Percentiles rank a stretch among this genome's conserved stretches.
phyloP scores from a whole-genome alignment of 2,888 invertebrate species.

The Masnerella sp. region DNA sequence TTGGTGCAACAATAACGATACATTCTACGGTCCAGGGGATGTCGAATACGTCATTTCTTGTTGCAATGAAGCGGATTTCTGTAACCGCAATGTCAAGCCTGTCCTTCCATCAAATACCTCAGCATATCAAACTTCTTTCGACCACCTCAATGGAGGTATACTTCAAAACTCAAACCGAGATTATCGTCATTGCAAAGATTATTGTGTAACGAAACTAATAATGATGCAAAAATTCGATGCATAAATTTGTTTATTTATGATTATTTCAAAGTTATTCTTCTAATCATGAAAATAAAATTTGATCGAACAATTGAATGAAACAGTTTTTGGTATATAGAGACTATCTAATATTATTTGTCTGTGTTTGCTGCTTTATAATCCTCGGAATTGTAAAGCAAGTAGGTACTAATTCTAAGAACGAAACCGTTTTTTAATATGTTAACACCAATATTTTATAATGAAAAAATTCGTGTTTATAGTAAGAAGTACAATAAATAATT shows the following conservation, averaged over 20 bases:
- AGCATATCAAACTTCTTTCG: conserved; percentile 68
- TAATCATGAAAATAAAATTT: too few relatives aligned
- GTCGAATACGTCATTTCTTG: conserved; percentile 87
- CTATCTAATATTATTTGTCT: conserved; percentile 20
- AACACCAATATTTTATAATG: too few relatives aligned
- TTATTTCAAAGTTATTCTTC: conserved; percentile 1
- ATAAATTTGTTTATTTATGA: not conserved
- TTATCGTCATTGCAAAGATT: conserved; percentile 49
- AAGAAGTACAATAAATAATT: too few relatives aligned
- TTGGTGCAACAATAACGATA: conserved; percentile 73
- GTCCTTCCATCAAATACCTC: conserved; percentile 70
- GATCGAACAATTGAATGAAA: too few relatives aligned
- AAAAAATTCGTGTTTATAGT: too few relatives aligned
- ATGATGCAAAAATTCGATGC: too few relatives aligned
- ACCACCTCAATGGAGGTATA: conserved; percentile 73
- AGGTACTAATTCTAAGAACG: too few relatives aligned
- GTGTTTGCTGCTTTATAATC: not conserved
- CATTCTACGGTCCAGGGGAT: conserved; percentile 71
- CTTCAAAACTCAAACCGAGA: conserved; percentile 31
- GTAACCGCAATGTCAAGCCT: conserved; percentile 85
- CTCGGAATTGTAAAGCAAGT: too few relatives aligned
- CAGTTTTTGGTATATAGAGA: too few relatives aligned
- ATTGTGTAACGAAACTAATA: too few relatives aligned
- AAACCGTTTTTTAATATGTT: conserved; percentile 4
- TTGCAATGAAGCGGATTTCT: conserved; percentile 87